These are phyloP conservation scores for Imbricaverruca yamaguchii DNA, from an alignment of 2,888 invertebrate species.

Conservation along the genomic window DNA sequence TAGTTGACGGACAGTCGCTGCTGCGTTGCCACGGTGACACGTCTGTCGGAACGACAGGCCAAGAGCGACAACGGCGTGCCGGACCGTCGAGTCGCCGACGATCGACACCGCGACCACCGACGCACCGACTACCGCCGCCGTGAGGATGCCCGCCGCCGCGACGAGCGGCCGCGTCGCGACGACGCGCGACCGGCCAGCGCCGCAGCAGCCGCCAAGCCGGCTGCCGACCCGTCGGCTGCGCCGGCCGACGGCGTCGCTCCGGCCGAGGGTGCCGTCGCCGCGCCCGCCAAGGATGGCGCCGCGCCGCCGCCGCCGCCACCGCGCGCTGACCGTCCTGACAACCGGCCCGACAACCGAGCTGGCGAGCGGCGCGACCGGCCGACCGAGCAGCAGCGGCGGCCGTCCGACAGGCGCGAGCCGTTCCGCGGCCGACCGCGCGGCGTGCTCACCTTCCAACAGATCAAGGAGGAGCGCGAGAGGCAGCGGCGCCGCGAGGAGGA, in stretches of 20 bases:
- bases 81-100: conserved; percentile 17
- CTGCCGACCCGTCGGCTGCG: background rate
- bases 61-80: conserved; percentile 23
- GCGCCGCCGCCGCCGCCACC: background rate
- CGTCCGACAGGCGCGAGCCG: background rate
- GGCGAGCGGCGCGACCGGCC: background rate
- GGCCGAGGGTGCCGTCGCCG: conserved; percentile 5
- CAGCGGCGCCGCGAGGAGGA: conserved; percentile 69
- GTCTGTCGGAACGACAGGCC: background rate
- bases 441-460: conserved; percentile 26
- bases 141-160: conserved; percentile 16
- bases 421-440: background rate
- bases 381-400: background rate
- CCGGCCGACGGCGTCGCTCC: background rate
- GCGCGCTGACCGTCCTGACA: background rate
- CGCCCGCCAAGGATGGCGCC: conserved; percentile 3
- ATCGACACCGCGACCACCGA: conserved; percentile 19
- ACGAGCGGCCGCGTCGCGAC: conserved; percentile 12
- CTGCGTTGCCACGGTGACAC: background rate
- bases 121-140: conserved; percentile 16
- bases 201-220: too few species aligned
- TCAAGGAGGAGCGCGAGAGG: conserved; percentile 62
- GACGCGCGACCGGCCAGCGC: background rate
- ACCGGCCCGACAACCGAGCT: conserved; percentile 12
- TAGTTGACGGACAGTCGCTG: too few species aligned